Conservation (phyloP, 2,797 vertebrate species). For the Poeciliopsis turneri region DNA sequence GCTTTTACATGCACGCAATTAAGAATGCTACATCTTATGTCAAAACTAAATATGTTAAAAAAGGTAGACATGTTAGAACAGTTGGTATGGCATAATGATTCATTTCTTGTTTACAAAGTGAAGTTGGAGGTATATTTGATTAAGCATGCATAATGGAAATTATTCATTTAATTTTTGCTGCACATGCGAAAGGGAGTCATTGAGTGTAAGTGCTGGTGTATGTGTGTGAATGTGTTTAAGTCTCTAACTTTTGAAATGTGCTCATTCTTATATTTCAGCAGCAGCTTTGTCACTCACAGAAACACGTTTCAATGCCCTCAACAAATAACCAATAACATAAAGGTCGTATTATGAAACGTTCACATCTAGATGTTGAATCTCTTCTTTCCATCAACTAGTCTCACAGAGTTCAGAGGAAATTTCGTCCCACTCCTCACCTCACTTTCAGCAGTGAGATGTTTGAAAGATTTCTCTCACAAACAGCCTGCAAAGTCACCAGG, state of each 20-base stretch:
- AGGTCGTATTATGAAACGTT: neutral
- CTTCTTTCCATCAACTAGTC: neutral
- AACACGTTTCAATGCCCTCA: neutral
- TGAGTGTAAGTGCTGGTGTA: conserved; percentile 10
- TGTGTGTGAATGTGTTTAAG: conserved; percentile 19
- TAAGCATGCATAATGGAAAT: conserved; percentile 56
- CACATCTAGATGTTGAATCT: neutral
- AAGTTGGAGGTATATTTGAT: conserved; percentile 70
- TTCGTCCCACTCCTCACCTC: neutral
- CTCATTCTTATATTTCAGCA: conserved; percentile 37
- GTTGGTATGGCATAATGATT: conserved; percentile 63
- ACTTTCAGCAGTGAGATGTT: neutral
- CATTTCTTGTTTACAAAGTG: conserved; percentile 64
- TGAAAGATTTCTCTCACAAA: neutral
- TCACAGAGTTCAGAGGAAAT: neutral
- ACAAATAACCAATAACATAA: neutral
- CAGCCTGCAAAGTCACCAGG: neutral
- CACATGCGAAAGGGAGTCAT: conserved; percentile 18
- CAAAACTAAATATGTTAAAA: conserved; percentile 60
- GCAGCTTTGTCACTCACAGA: neutral
- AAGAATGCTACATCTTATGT: conserved; percentile 58
- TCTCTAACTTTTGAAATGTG: conserved; percentile 58
- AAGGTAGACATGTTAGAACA: conserved; percentile 60
- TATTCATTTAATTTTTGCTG: conserved; percentile 62
- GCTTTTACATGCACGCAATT: conserved; percentile 74